Percentiles rank a stretch among this genome's conserved stretches.
These are phyloP conservation scores for Nineta flava DNA, from an alignment of 2,888 invertebrate genomes.

Conservation along the genomic window DNA sequence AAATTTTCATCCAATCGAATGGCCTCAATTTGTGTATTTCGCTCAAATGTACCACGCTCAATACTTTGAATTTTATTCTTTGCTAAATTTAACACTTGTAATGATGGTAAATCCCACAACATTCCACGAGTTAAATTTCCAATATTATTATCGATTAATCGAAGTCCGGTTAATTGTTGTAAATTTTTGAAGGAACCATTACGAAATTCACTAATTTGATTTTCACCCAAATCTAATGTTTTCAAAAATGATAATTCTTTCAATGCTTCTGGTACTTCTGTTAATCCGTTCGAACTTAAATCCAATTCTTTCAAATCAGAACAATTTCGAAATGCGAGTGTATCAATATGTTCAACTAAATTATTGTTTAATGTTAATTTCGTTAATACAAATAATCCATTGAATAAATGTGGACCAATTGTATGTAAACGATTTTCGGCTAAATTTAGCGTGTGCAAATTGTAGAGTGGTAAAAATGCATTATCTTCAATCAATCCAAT, in stretches of 20 bases:
- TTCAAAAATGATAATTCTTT: slow-evolving; percentile 69
- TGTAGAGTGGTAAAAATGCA: slow-evolving; percentile 74
- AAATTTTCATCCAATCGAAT: slow-evolving; percentile 79
- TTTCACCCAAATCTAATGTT: slow-evolving; percentile 82
- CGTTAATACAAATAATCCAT: slow-evolving; percentile 67
- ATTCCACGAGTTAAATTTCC: slow-evolving; percentile 70
- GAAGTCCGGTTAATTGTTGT: slow-evolving; percentile 70
- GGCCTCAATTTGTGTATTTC: slow-evolving; percentile 68
- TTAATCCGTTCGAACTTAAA: slow-evolving; percentile 71
- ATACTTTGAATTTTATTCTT: slow-evolving; percentile 78
- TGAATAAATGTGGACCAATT: slow-evolving; percentile 65
- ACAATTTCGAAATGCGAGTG: slow-evolving; percentile 73
- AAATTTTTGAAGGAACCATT: slow-evolving; percentile 77
- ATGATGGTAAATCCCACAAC: slow-evolving; percentile 70
- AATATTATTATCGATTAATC: slow-evolving; percentile 80
- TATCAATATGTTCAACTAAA: slow-evolving; percentile 60
- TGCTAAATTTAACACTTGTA: slow-evolving; percentile 76
- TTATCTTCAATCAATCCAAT: slow-evolving; percentile 80
- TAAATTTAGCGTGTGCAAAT: slow-evolving; percentile 75
- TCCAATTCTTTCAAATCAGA: slow-evolving; percentile 78
- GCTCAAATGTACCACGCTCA: slow-evolving; percentile 68
- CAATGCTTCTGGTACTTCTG: slow-evolving; percentile 66
- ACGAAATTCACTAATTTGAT: slow-evolving; percentile 67
- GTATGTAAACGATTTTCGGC: slow-evolving; percentile 75
- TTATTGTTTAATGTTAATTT: slow-evolving; percentile 78